Base-by-base conservation (phyloP, 2,113 vertebrate genomes). In the Serilophus lunatus region DNA sequence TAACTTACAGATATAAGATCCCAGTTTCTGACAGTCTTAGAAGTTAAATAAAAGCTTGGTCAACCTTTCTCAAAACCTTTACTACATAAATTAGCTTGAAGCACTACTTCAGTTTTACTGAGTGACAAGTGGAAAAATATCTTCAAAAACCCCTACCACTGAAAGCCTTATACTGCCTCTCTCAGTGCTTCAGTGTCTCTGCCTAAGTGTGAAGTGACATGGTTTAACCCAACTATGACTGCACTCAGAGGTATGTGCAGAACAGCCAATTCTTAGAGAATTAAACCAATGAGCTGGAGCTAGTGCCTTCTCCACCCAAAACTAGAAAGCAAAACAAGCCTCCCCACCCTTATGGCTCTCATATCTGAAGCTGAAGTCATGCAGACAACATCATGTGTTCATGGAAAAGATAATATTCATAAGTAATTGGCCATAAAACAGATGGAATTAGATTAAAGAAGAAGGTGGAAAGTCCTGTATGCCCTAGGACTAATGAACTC, bases 271-370 rank as follows among this genome's bases (percentile, higher is more conserved):
- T 93, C 82, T 75, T 86, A 60, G 49, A 63, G 7, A 63, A 25
- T 64, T 77, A 49, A 89, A 80, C 9, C 54, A 85, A 25, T 57
- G 54, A 88, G 22, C 26, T 69, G 61, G 54, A 82, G 50, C 22
- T 83, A 80, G 75, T 81, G 76, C 44, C 64, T 74, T 11, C 92
- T 93, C 94, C 82, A 83, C 75, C 88, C 93, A 88, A 64, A 90
- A 50, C 22, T 18, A 90, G 86, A 57, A 76, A 81, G 54, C 49
- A 80, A 94, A 97, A 90, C 75, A 94, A 94, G 33, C 20, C 28
- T 93, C 76, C n/a, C 79, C 79, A 8, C 68, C 79, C 79, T 89
- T 75, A 66, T 12, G 40, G 31, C 47, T 57, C 40, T 74, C 2
- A 3, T 75, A 18, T 63, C 36, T 9, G 23, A 86, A 94, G 54